Evolutionary conservation across 2,113 vertebrate genomes (phyloP), one percentile per base, ranked within the genome.

Genomic region (Esox niger): DNA sequence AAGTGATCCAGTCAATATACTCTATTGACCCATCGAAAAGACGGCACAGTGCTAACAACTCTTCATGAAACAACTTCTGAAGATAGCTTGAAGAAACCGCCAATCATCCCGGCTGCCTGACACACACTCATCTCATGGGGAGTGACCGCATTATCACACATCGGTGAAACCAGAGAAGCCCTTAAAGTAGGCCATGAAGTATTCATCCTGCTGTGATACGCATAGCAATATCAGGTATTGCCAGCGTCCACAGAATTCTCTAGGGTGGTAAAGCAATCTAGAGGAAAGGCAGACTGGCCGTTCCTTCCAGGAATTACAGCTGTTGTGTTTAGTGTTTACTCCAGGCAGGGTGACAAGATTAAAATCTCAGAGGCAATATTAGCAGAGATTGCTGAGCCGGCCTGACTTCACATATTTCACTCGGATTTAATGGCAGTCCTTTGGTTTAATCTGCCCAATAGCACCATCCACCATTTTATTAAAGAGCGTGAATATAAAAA

Each of bases 101-200:
- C 3, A 4, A 63, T 35, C 62, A 71, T 80, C 75, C 66, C 2
- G 47, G 64, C 65, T 29, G n/a, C 62, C 23, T n/a, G 76, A 74
- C 81, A 84, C 85, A 71, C 84, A 81, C n/a, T n/a, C n/a, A n/a
- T n/a, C n/a, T n/a, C n/a, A n/a, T n/a, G n/a, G n/a, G n/a, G n/a
- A n/a, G n/a, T n/a, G n/a, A n/a, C n/a, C n/a, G n/a, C 78, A 66
- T 60, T 69, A 72, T 30, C 57, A 77, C 68, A 68, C 26, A 75
- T 73, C 33, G 61, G 64, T 26, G 89, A 77, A 88, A 92, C 75
- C 55, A 35, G 78, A 82, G 82, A 83, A 25, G 57, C 15, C 61
- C 70, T n/a, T 43, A 77, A 87, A 90, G 78, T 81, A 89, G 88
- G 86, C 10, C 86, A 87, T 87, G 71, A 82, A 84, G 75, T 84